phyloP scores from a whole-genome alignment of 1,140 invertebrate genomes.

The Aphelenchoides besseyi region DNA sequence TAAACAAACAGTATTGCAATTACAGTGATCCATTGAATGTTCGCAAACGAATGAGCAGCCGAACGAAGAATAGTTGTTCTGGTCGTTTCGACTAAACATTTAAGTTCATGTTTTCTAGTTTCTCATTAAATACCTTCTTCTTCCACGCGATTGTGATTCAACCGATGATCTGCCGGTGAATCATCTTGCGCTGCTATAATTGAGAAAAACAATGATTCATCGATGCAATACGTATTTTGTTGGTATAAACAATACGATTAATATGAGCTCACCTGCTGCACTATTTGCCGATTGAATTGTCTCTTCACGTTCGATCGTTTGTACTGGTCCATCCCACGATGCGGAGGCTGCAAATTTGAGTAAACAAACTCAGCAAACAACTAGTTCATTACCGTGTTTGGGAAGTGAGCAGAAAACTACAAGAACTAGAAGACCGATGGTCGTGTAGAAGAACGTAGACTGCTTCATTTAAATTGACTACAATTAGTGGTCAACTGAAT shows the following conservation, averaged over 20 bases:
- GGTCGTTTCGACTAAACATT: no score
- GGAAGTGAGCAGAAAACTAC: not conserved
- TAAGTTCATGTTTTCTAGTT: no score
- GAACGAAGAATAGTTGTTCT: no score
- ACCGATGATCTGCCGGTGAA: not conserved
- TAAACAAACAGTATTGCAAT: no score
- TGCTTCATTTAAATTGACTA: no score
- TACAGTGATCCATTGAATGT: no score
- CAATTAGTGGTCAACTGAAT: no score
- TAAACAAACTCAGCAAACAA: not conserved
- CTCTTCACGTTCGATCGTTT: slow-evolving; percentile 4
- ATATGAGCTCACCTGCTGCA: not conserved
- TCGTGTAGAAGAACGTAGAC: no score
- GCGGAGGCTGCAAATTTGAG: slow-evolving; percentile 8
- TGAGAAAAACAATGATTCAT: not conserved
- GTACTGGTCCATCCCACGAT: slow-evolving; percentile 5
- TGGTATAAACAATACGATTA: not conserved
- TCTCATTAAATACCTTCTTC: slow-evolving; percentile 9
- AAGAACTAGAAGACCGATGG: no score
- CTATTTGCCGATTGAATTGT: not conserved
- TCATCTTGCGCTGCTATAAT: not conserved
- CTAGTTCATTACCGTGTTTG: not conserved
- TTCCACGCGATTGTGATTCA: slow-evolving; percentile 2
- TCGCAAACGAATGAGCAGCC: no score
- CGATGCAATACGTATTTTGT: not conserved